These are phyloP conservation scores for Hypocryptadius cinnamomeus DNA, from an alignment of 2,113 vertebrate genomes.

Conservation along the genomic window DNA sequence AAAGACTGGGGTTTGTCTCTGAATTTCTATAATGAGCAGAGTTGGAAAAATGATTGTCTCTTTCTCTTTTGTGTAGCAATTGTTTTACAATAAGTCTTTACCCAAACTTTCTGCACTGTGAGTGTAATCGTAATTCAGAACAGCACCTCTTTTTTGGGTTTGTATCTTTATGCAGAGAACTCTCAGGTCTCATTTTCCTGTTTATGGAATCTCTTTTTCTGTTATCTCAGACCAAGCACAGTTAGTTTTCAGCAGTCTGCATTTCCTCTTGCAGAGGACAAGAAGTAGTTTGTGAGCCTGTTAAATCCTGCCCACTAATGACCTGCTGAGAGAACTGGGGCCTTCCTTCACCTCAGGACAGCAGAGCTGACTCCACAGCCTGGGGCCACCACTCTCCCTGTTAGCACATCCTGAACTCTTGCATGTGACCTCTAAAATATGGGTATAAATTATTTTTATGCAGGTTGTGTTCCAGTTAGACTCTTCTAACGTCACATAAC, in stretches of 20 bases:
- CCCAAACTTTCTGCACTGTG: not conserved
- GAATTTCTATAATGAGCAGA: conserved; percentile 13
- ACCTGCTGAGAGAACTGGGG: not conserved
- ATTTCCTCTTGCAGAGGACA: not conserved
- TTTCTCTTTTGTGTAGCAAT: not conserved
- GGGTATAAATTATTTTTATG: not conserved
- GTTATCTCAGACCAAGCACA: not conserved
- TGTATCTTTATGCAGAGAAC: not conserved
- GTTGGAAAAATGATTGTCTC: not conserved
- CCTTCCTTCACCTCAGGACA: not conserved
- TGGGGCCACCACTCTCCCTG: not conserved
- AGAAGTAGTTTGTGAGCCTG: not conserved
- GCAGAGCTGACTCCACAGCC: not conserved
- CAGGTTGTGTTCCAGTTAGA: not conserved
- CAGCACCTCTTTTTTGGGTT: not conserved
- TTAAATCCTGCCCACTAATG: not conserved
- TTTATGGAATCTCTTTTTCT: not conserved
- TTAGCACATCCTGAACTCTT: not conserved
- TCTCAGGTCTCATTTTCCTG: not conserved
- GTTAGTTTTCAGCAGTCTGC: not conserved
- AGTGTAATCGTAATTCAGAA: not conserved
- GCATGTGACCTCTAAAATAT: not conserved
- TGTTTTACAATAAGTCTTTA: not conserved
- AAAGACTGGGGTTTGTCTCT: conserved; percentile 1
- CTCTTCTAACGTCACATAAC: not conserved